A percentile compares a stretch with the other conserved stretches of the same genome.
These are phyloP conservation scores for Embidobia sp. DNA, from an alignment of 2,888 invertebrate genomes.

Conservation along the genomic window DNA sequence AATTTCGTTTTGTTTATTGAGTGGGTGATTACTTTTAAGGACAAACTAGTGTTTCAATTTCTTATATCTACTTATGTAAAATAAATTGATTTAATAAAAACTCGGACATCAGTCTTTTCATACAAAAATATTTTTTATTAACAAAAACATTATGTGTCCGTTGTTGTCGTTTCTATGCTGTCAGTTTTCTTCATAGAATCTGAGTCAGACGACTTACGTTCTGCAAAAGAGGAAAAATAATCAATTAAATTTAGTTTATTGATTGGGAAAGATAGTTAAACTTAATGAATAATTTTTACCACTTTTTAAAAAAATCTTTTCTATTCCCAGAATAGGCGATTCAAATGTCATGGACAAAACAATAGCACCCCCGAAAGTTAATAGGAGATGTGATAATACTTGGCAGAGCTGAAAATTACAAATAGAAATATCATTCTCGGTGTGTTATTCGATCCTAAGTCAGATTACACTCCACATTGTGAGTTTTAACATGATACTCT, in stretches of 20 bases:
- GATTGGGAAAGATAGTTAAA: background rate
- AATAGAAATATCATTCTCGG: background rate
- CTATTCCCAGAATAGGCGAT: constrained; percentile 87
- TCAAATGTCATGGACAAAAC: constrained; percentile 87
- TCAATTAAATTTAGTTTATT: background rate
- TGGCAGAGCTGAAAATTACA: constrained; percentile 83
- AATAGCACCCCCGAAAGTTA: constrained; percentile 85
- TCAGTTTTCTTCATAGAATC: constrained; percentile 67
- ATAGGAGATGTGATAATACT: constrained; percentile 83
- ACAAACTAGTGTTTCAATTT: constrained; percentile 6
- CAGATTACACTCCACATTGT: constrained; percentile 16
- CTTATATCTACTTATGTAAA: constrained; percentile 31
- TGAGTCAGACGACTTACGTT: constrained; percentile 58
- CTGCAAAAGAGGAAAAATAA: too few species aligned
- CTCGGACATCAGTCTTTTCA: constrained; percentile 50
- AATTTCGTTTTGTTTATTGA: constrained; percentile 12
- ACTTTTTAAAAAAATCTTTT: constrained; percentile 85
- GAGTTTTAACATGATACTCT: constrained; percentile 20
- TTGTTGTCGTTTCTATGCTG: constrained; percentile 68
- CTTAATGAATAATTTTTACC: constrained; percentile 79
- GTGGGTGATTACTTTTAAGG: constrained; percentile 7
- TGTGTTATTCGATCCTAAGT: too few species aligned
- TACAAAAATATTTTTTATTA: constrained; percentile 48
- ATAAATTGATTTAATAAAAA: constrained; percentile 31
- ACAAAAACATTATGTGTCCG: constrained; percentile 55